Percentiles rank a stretch among this genome's conserved stretches.
Conservation (phyloP, 2,113 vertebrate genomes). For the Hymenochirus boettgeri region DNA sequence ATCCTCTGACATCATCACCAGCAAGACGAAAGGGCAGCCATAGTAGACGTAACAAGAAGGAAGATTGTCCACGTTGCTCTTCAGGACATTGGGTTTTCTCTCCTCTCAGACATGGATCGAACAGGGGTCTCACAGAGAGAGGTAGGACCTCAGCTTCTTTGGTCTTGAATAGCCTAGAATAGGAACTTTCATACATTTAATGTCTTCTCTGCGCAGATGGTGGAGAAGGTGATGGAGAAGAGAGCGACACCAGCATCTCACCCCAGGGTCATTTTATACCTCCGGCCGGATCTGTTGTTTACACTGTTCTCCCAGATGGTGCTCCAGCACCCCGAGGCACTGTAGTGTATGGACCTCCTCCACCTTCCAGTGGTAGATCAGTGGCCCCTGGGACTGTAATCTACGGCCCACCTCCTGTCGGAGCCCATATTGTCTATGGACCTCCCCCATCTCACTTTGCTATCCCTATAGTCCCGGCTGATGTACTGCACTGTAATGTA, state of each 20-base stretch:
- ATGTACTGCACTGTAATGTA: slow-evolving; percentile 72
- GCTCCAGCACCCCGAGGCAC: slow-evolving; percentile 61
- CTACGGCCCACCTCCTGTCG: slow-evolving; percentile 62
- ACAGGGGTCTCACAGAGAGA: slow-evolving; percentile 46
- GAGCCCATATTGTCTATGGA: slow-evolving; percentile 59
- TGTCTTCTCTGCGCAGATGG: slow-evolving; percentile 40
- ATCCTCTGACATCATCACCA: slow-evolving; percentile 54
- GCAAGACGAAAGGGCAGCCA: slow-evolving; percentile 42
- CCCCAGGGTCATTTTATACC: slow-evolving; percentile 52
- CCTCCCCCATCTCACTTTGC: slow-evolving; percentile 60
- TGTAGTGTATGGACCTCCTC: slow-evolving; percentile 59
- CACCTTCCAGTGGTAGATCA: slow-evolving; percentile 47
- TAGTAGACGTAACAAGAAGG: slow-evolving; percentile 43
- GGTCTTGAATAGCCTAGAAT: neutral
- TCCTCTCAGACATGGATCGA: slow-evolving; percentile 48
- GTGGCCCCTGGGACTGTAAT: slow-evolving; percentile 59
- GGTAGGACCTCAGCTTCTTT: slow-evolving; percentile 47
- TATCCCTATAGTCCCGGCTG: slow-evolving; percentile 61
- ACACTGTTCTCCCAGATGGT: slow-evolving; percentile 67
- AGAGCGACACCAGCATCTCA: slow-evolving; percentile 48
- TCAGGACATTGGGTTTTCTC: slow-evolving; percentile 67
- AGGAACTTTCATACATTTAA: neutral
- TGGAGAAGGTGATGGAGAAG: slow-evolving; percentile 53
- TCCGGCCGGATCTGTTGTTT: slow-evolving; percentile 60
- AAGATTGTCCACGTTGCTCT: slow-evolving; percentile 14